Conservation (phyloP, 1,140 invertebrate species). For the Saxidomus purpurata region DNA sequence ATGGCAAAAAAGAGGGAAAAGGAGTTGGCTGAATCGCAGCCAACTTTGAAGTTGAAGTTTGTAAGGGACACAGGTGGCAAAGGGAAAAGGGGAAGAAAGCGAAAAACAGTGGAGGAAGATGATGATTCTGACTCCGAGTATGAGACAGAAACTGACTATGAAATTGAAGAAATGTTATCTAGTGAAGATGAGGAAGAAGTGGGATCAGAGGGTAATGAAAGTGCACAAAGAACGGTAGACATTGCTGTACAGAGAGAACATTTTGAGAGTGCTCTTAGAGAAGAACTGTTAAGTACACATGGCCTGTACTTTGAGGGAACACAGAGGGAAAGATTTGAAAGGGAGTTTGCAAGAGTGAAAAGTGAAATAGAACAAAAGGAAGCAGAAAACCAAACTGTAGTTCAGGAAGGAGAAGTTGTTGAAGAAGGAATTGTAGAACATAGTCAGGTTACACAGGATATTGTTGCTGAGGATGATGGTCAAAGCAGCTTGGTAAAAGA, state of each 20-base stretch:
- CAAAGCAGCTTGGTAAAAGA: slow-evolving; percentile 5
- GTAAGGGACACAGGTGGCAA: slow-evolving; percentile 43
- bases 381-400: background rate
- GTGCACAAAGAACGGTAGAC: slow-evolving; percentile 42
- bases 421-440: slow-evolving; percentile 46
- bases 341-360: slow-evolving; percentile 56
- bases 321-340: slow-evolving; percentile 56
- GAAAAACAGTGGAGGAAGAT: slow-evolving; percentile 5
- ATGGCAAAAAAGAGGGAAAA: slow-evolving; percentile 11
- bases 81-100: background rate
- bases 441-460: slow-evolving; percentile 30
- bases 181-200: slow-evolving; percentile 60
- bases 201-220: background rate
- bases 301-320: slow-evolving; percentile 64
- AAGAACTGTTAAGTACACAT: slow-evolving; percentile 60
- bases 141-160: slow-evolving; percentile 63
- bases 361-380: slow-evolving; percentile 45
- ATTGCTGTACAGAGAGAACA: slow-evolving; percentile 48
- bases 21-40: background rate
- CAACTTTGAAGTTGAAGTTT: slow-evolving; percentile 58
- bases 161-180: slow-evolving; percentile 64
- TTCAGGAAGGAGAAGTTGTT: slow-evolving; percentile 13
- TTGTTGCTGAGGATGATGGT: background rate
- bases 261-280: slow-evolving; percentile 63
- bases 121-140: slow-evolving; percentile 20